Base-by-base conservation (phyloP, 2,113 vertebrate genomes). In the Aleadryas rufinucha region DNA sequence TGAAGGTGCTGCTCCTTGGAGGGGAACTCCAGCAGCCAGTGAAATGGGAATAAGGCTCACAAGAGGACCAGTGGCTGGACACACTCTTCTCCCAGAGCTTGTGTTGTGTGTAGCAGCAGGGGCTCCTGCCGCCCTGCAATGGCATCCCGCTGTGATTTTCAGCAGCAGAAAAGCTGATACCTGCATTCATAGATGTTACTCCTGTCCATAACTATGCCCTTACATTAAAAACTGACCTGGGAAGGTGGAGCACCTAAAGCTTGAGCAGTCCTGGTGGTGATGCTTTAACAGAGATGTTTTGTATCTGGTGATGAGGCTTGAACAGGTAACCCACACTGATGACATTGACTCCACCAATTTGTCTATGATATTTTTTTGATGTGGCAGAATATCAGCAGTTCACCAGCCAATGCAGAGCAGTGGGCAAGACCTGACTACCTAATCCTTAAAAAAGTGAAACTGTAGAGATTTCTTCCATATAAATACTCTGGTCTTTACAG, bases 61-160 rank as follows among this genome's bases (percentile, higher is more conserved):
- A 0, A 61, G 31, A 28, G 27, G 18, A 50, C 30, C 61, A 75
- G 13, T 35, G 28, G 30, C n/a, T 2, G 4, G 47, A 53, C 26
- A 23, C 0, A 0, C 5, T 61, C 5, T 61, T 8, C 42, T 56
- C 5, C 30, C n/a, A 44, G 9, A 76, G 30, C 14, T 44, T 7
- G 1, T 10, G 31, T 35, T 26, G 6, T 8, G 4, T 31, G 18
- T 47, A 47, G 37, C 28, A 60, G 64, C 60, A n/a, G 65, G n/a
- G 39, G 23, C 12, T 79, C 33, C 76, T 30, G 12, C 39, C 0
- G 0, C 54, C 24, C 44, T 26, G 65, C 0, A 0, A 17, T n/a
- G 39, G 11, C 13, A 69, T 28, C 59, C 31, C 2, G 0, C 6
- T 42, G 13, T 16, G 4, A 1, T 49, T 76, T 79, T 35, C 53